Evolutionary conservation across 1,140 invertebrate genomes (phyloP), one percentile per base, ranked within the genome.

Genomic region (Trachymyrmex septentrionalis): DNA sequence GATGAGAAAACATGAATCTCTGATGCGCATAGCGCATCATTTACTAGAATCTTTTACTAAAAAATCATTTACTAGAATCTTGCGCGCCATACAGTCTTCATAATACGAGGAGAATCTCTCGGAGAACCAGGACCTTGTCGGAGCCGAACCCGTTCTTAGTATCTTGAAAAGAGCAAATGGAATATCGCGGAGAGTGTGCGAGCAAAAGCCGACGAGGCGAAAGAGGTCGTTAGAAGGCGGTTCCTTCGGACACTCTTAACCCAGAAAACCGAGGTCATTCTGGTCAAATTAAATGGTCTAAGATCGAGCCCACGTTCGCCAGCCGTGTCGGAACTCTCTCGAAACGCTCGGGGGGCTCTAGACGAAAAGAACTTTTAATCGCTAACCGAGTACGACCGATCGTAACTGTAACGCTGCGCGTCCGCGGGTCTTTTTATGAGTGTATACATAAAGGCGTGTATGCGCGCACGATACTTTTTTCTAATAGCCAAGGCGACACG

Each of bases 181-280:
- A 57, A 19, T 30, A 19, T 30, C 24, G 67, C 44, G 16, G 38
- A 50, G 27, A 50, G 27, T 44, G 14, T 48, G 53, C 66, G 78
- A 71, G 66, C 30, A 57, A 82, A 72, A 72, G 50, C 10, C 55
- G 55, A 44, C 34, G 61, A 76, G 82, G 57, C 71, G 64, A 85
- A 64, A 85, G 67, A 57, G 55, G 38, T 75, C 48, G 21, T 30
- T 72, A 61, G 48, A 55, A 76, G 57, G 38, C 61, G 67, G 72
- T 72, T 19, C 24, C n/a, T n/a, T 71, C 77, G 63, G 55, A 71
- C 53, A 21, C 86, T 72, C 64, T 88, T 77, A 77, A 88, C 80
- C 71, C n/a, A 57, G 61, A 88, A 88, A 88, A 59, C 19, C 59
- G 69, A 50, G 78, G 53, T 82, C 69, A 66, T 82, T 5, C 59